Evolutionary conservation across 2,113 vertebrate genomes (phyloP).

Genomic region (Podiceps cristatus): DNA sequence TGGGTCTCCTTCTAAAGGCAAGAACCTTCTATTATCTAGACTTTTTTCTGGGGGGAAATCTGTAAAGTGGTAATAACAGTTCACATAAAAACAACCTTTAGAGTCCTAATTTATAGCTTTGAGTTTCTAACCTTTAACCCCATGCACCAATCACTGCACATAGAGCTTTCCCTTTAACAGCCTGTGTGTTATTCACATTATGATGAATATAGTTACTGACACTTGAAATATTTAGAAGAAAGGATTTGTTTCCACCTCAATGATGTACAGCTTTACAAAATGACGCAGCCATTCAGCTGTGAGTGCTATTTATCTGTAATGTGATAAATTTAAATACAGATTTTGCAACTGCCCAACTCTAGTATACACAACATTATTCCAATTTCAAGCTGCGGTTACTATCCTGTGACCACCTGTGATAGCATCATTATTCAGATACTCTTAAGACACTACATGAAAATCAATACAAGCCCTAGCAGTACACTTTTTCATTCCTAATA

Average conservation of each 20-base stretch:
- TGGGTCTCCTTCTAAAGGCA: background rate
- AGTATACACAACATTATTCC: background rate
- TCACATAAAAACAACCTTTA: background rate
- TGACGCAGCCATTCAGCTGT: background rate
- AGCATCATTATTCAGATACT: background rate
- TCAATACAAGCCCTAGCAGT: background rate
- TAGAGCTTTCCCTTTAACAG: background rate
- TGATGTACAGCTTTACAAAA: background rate
- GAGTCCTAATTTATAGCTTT: background rate
- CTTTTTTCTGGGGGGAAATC: background rate
- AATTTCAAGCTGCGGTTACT: background rate
- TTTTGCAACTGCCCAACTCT: background rate
- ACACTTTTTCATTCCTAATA: background rate
- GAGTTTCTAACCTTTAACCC: background rate
- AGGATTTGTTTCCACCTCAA: background rate
- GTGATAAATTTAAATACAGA: constrained; percentile 10
- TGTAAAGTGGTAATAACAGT: background rate
- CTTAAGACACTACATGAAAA: background rate
- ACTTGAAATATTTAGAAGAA: background rate
- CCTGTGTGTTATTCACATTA: background rate
- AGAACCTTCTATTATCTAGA: background rate
- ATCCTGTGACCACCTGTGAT: background rate
- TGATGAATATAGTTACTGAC: background rate
- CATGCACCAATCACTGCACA: background rate
- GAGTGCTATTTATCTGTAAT: background rate